Base-by-base conservation (phyloP, 1,140 invertebrate species). In the Rhopalosiphum maidis region DNA sequence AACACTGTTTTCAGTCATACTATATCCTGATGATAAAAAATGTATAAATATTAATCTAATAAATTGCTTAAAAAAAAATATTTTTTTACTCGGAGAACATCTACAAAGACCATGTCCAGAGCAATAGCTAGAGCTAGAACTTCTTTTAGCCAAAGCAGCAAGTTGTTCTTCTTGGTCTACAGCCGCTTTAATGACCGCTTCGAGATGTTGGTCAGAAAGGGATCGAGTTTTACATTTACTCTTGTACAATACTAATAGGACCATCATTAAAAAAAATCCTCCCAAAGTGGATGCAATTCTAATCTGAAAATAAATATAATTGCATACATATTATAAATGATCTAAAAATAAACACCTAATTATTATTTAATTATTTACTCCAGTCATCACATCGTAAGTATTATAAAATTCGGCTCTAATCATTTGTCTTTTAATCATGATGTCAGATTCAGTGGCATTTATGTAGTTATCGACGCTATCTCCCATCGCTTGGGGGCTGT, bases 321-420 rank as follows among this genome's bases (percentile, higher is more conserved):
- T 21, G 48, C n/a, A 35, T n/a, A 35, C 18, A 87, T 30, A 43
- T 87, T 48, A 46, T 83, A 37, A 41, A 46, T 22, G 48, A 46
- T 46, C 18, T 86, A 48, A 83, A 37, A 83, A 23, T 1, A 22
- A n/a, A 35, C 37, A 23, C 22, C 2, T 86, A 25, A 37, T 89
- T 46, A 48, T 48, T 87, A 41, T 86, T 30, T 5, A 48, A 37
- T 54, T 35, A 92, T 94, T 95, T 51, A 96, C 96, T 91, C 98
- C 98, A 93, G 98, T 98, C 97, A 98, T 98, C 94, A 97, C 97
- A 96, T 98, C 98, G 95, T 98, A 98, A 60, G 97, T 98, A 94
- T 97, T 97, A 96, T 98, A 98, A 95, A 98, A 98, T 95, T 98
- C 97, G 94, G 96, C 96, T 94, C 94, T 89, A 41, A 94, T 94